Evolutionary conservation across 2,113 vertebrate genomes (phyloP).

Genomic region (Panthera leo): DNA sequence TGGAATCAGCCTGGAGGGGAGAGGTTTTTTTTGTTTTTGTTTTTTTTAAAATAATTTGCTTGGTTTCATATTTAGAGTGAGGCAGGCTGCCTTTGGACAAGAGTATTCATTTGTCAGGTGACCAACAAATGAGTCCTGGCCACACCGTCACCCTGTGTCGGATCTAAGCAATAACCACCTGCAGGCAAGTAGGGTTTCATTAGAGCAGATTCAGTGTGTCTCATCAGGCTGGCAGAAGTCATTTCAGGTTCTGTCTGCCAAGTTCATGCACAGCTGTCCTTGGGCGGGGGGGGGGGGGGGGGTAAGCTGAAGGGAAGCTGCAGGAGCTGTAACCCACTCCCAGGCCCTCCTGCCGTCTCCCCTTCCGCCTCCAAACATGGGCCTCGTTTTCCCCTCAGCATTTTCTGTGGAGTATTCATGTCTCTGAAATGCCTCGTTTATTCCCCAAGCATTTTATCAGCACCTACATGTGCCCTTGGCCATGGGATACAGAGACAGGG

Average conservation of each 20-base stretch:
- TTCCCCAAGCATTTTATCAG: background rate
- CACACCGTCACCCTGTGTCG: background rate
- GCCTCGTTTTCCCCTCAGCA: background rate
- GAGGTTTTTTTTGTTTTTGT: background rate
- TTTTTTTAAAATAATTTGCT: background rate
- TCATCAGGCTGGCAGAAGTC: background rate
- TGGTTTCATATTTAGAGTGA: background rate
- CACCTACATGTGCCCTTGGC: background rate
- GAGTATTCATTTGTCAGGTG: conserved; percentile 22
- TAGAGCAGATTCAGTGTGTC: background rate
- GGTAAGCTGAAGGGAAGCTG: background rate
- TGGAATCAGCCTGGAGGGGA: conserved; percentile 35
- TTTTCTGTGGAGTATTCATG: background rate
- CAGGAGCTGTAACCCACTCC: background rate
- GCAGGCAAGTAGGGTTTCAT: background rate
- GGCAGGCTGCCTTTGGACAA: conserved; percentile 23
- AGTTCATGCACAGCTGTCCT: fast-evolving
- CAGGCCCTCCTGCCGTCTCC: background rate
- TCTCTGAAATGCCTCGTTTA: background rate
- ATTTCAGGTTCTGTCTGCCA: background rate
- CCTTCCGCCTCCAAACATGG: background rate
- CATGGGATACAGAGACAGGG: background rate
- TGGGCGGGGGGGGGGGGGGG: background rate
- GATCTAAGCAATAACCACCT: background rate
- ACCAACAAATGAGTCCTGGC: background rate